These are phyloP conservation scores for Caenorhabditis elegans DNA, from an alignment of 1,140 invertebrate species.

Conservation along the genomic window DNA sequence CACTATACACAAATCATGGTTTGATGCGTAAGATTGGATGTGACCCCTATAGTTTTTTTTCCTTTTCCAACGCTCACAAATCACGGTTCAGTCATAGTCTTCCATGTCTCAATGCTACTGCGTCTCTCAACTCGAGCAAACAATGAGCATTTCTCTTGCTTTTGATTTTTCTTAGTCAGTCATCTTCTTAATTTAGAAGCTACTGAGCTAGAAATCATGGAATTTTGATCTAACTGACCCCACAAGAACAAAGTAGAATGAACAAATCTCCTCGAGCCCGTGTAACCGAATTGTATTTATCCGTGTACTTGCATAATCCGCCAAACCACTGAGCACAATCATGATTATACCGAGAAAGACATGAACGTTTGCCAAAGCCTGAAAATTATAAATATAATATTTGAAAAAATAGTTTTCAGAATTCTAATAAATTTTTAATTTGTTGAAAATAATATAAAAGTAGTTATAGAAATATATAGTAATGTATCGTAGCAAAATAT, in stretches of 20 bases:
- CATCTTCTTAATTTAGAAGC: not conserved
- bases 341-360: constrained; percentile 54
- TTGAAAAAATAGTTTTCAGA: too few relatives aligned
- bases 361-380: constrained; percentile 57
- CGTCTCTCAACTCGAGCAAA: too few relatives aligned
- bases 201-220: too few relatives aligned
- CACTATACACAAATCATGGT: not conserved
- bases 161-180: too few relatives aligned
- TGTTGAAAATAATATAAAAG: too few relatives aligned
- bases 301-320: constrained; percentile 51
- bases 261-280: constrained; percentile 55
- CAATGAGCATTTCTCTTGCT: too few relatives aligned
- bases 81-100: not conserved
- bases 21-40: not conserved
- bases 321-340: constrained; percentile 49
- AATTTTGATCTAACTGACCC: constrained; percentile 41
- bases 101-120: not conserved
- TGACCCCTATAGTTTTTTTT: not conserved
- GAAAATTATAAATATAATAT: too few relatives aligned
- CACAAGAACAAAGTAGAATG: constrained; percentile 55
- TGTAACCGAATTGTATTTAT: constrained; percentile 54
- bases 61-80: too few relatives aligned
- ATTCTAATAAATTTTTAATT: too few relatives aligned
- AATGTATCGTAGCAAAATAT: too few relatives aligned
- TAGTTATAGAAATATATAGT: too few relatives aligned